Conservation (phyloP, 2,888 invertebrate species). For the Harpalus rufipes region DNA sequence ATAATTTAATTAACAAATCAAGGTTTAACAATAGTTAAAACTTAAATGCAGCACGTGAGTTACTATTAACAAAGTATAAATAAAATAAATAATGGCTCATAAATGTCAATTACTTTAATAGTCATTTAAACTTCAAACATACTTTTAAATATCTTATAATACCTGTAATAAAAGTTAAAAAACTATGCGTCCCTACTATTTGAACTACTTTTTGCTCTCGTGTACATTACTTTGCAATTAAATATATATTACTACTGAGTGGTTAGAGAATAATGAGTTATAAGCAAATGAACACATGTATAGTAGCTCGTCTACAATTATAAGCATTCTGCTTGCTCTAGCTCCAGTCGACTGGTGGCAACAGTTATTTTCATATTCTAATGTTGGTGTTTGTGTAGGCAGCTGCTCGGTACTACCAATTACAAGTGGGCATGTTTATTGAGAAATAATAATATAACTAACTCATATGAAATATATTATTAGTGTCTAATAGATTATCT, state of each 20-base stretch:
- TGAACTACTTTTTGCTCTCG: constrained; percentile 16
- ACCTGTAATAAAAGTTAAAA: background rate
- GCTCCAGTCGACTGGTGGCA: constrained; percentile 51
- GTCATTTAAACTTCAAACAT: background rate
- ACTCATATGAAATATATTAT: constrained; percentile 60
- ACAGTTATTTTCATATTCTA: constrained; percentile 49
- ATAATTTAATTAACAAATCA: background rate
- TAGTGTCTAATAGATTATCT: constrained; percentile 66
- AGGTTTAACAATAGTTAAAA: background rate
- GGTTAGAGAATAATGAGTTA: constrained; percentile 28
- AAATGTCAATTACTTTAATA: background rate
- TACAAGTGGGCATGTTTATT: constrained; percentile 63
- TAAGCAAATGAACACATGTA: constrained; percentile 47
- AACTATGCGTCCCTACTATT: background rate
- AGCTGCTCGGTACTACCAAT: constrained; percentile 60
- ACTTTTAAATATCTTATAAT: background rate
- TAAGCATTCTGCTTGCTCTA: constrained; percentile 45
- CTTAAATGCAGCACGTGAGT: background rate
- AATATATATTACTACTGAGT: constrained; percentile 49
- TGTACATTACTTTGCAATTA: constrained; percentile 39
- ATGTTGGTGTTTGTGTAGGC: constrained; percentile 60
- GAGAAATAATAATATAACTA: constrained; percentile 64
- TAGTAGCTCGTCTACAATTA: constrained; percentile 34
- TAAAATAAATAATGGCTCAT: background rate
- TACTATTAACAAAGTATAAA: background rate